Evolutionary conservation across 2,113 vertebrate species (phyloP).

Genomic region (Muntiacus reevesi): DNA sequence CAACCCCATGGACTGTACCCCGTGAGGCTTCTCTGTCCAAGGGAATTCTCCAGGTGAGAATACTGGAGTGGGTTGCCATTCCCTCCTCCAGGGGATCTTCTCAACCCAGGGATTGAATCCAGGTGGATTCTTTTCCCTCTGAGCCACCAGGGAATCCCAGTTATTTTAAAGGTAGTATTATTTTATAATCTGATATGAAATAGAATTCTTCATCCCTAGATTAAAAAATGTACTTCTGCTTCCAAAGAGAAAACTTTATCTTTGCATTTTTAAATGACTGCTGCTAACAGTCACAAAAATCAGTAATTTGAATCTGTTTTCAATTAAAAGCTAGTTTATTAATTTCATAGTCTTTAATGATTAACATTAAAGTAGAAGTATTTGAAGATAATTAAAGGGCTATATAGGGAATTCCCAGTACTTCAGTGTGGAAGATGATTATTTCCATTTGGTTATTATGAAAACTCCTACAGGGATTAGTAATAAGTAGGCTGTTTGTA

Average conservation of each 20-base stretch:
- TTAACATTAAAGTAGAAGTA: not conserved
- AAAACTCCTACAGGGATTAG: not conserved
- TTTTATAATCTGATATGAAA: not conserved
- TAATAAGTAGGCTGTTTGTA: not conserved
- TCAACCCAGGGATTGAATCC: too few species aligned
- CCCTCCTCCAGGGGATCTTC: too few species aligned
- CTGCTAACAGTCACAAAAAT: not conserved
- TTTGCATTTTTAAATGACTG: not conserved
- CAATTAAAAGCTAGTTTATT: not conserved
- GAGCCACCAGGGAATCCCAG: too few species aligned
- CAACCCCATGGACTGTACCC: too few species aligned
- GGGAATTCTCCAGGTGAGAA: too few species aligned
- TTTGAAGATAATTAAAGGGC: not conserved
- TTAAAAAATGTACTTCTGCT: not conserved
- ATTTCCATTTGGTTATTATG: not conserved
- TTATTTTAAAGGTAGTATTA: not conserved
- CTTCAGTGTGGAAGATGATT: not conserved
- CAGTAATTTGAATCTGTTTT: not conserved
- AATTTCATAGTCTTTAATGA: not conserved
- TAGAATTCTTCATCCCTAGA: not conserved
- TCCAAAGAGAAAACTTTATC: slow-evolving; percentile 17
- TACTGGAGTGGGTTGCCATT: too few species aligned
- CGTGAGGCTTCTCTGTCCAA: too few species aligned
- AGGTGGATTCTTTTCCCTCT: too few species aligned
- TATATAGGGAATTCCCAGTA: not conserved